A percentile compares a stretch with the other conserved stretches of the same genome.
phyloP scores from a whole-genome alignment of 2,888 invertebrate species.

The Agelastica alni region DNA sequence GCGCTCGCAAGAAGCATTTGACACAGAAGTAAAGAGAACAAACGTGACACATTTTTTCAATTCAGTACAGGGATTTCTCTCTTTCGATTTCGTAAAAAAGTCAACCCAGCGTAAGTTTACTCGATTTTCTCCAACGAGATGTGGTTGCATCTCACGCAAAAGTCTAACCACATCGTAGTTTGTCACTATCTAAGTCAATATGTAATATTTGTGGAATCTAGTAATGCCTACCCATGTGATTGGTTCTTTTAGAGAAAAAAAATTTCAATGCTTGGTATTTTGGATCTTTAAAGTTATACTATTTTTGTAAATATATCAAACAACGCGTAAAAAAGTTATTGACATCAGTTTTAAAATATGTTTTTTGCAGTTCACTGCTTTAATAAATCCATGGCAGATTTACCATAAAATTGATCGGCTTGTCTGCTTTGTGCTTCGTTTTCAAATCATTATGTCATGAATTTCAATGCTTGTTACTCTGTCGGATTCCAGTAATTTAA shows the following conservation, averaged over 20 bases:
- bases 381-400: background rate
- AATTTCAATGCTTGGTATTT: background rate
- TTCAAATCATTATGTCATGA: too few relatives aligned
- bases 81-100: background rate
- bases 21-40: background rate
- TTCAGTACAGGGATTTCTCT: background rate
- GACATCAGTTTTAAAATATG: background rate
- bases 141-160: too few relatives aligned
- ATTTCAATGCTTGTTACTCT: too few relatives aligned
- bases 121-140: background rate
- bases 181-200: background rate
- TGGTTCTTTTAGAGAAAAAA: background rate
- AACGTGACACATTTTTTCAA: too few relatives aligned
- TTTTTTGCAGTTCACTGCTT: background rate
- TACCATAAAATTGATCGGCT: background rate
- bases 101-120: background rate
- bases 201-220: background rate
- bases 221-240: background rate
- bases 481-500: too few relatives aligned
- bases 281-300: background rate
- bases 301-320: too few relatives aligned
- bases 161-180: background rate
- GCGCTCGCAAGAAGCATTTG: background rate
- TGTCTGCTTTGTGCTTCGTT: background rate
- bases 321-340: too few relatives aligned